Percentiles rank a stretch among this genome's conserved stretches.
phyloP scores from a whole-genome alignment of 2,888 invertebrate species.

The Papilio elwesi region DNA sequence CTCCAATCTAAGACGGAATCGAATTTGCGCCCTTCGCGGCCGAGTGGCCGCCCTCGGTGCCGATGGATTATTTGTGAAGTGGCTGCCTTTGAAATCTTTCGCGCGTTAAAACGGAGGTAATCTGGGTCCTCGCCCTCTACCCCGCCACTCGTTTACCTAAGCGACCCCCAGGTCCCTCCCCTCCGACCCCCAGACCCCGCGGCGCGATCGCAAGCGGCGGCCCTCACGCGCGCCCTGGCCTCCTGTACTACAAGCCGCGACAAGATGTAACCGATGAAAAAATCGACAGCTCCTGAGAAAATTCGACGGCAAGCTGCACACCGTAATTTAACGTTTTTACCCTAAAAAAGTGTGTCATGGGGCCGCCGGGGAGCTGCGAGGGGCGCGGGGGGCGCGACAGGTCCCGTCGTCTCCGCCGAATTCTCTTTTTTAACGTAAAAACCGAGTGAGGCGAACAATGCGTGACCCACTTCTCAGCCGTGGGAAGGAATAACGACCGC shows the following conservation, averaged over 20 bases:
- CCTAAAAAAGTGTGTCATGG: slow-evolving; percentile 80
- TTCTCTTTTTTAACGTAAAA: slow-evolving; percentile 81
- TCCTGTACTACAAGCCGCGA: slow-evolving; percentile 71
- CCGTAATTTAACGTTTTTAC: slow-evolving; percentile 75
- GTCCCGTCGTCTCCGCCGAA: slow-evolving; percentile 70
- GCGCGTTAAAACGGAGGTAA: slow-evolving; percentile 83
- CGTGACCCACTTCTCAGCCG: slow-evolving; percentile 83
- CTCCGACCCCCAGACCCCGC: slow-evolving; percentile 24
- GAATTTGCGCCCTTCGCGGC: slow-evolving; percentile 66
- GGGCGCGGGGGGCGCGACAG: slow-evolving; percentile 60
- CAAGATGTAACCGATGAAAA: slow-evolving; percentile 68
- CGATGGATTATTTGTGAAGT: slow-evolving; percentile 82
- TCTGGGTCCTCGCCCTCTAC: slow-evolving; percentile 59
- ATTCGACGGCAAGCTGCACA: slow-evolving; percentile 75
- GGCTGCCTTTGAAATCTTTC: slow-evolving; percentile 80
- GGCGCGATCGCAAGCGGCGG: slow-evolving; percentile 46
- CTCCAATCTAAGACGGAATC: slow-evolving; percentile 77
- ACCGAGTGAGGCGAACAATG: slow-evolving; percentile 77
- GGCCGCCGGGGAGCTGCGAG: slow-evolving; percentile 61
- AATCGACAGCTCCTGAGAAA: slow-evolving; percentile 73
- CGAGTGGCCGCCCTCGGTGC: slow-evolving; percentile 63
- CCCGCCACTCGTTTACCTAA: slow-evolving; percentile 75
- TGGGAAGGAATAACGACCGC: slow-evolving; percentile 82
- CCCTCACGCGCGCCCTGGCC: slow-evolving; percentile 56
- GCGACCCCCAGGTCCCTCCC: too few species aligned